Evolutionary conservation across 2,797 vertebrate genomes (phyloP).

Genomic region (Peromyscus nudipes): DNA sequence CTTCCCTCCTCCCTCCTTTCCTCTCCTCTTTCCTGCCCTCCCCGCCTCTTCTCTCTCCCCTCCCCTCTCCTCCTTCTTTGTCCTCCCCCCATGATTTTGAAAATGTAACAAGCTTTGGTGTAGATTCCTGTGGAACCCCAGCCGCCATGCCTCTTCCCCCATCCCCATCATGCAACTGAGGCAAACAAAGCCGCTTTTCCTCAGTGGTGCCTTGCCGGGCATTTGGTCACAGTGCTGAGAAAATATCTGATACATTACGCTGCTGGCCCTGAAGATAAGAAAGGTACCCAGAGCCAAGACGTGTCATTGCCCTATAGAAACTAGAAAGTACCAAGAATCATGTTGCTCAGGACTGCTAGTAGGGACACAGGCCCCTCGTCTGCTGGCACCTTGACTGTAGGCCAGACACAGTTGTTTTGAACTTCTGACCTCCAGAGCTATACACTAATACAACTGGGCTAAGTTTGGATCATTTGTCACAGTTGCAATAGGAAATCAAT

Average conservation of each 20-base stretch:
- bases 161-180: not conserved
- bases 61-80: no score
- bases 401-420: not conserved
- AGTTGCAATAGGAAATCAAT: not conserved
- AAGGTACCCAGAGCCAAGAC: not conserved
- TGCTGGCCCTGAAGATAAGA: not conserved
- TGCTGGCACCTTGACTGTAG: not conserved
- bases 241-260: not conserved
- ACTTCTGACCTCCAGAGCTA: not conserved
- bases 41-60: fast-evolving
- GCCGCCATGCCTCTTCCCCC: fast-evolving
- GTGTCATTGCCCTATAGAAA: not conserved
- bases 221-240: not conserved
- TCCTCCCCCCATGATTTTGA: not conserved
- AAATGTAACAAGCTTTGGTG: not conserved
- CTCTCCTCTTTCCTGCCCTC: no score
- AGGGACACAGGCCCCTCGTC: not conserved
- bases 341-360: not conserved
- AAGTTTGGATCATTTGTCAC: not conserved
- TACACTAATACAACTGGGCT: not conserved
- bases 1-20: no score
- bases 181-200: not conserved
- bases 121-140: not conserved
- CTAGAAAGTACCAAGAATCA: not conserved
- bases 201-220: not conserved